Percentiles rank a stretch among this genome's conserved stretches.
Evolutionary conservation across 2,888 invertebrate species (phyloP).

Genomic region (Agrotis exclamationis): DNA sequence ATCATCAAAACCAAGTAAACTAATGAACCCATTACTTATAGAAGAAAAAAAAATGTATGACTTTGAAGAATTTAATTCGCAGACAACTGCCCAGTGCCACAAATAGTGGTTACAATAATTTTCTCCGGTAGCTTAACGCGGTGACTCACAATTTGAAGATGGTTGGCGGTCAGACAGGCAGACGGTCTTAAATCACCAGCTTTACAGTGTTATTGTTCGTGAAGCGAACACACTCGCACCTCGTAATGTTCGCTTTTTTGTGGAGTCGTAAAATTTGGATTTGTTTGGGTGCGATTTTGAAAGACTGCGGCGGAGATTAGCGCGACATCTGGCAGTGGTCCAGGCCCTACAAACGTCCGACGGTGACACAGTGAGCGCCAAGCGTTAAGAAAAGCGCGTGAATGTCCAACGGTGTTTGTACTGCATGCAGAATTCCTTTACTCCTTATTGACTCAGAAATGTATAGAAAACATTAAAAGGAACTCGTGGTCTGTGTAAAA

Average conservation of each 20-base stretch:
- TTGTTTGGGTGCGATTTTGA: slow-evolving; percentile 77
- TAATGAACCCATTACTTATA: background rate
- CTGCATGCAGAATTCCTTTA: background rate
- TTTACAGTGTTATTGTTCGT: slow-evolving; percentile 77
- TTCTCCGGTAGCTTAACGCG: background rate
- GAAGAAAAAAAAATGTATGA: background rate
- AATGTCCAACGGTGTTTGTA: slow-evolving; percentile 23
- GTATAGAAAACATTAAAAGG: slow-evolving; percentile 8
- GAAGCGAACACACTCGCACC: slow-evolving; percentile 42
- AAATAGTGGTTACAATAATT: background rate
- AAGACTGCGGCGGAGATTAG: slow-evolving; percentile 67
- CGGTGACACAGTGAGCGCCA: slow-evolving; percentile 18
- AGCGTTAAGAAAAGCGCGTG: background rate
- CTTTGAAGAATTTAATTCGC: slow-evolving; percentile 1
- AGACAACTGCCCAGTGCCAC: background rate
- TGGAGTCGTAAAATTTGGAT: slow-evolving; percentile 75
- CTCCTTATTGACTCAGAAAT: slow-evolving; percentile 29
- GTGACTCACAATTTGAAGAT: slow-evolving; percentile 42
- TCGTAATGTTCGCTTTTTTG: slow-evolving; percentile 74
- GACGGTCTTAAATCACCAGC: slow-evolving; percentile 72
- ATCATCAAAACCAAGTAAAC: background rate
- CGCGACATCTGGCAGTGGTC: slow-evolving; percentile 71
- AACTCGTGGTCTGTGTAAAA: slow-evolving; percentile 11
- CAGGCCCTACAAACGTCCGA: slow-evolving; percentile 58
- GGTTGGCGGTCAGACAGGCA: slow-evolving; percentile 71